These are phyloP conservation scores for Temnopleurus reevesii DNA, from an alignment of 53 echinoderm and acorn worm genomes.

Conservation along the genomic window DNA sequence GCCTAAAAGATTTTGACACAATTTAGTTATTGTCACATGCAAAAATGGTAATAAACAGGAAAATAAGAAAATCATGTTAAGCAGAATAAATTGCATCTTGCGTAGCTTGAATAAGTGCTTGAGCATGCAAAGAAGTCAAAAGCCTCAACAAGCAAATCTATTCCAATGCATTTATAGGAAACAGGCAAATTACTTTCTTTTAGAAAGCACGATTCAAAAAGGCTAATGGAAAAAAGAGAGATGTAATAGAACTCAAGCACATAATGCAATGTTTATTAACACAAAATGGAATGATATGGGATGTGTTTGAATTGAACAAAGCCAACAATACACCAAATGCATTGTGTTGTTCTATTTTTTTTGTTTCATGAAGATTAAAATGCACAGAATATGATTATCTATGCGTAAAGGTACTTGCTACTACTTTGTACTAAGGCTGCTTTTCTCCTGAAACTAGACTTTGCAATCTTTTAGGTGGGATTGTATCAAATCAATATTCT, in stretches of 20 bases:
- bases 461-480: too few species aligned
- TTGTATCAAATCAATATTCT: too few species aligned
- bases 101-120: background rate
- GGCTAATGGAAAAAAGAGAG: background rate
- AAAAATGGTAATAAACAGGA: background rate
- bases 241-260: background rate
- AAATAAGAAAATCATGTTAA: background rate
- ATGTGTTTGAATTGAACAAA: background rate
- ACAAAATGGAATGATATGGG: background rate
- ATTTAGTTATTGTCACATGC: slow-evolving; percentile 19
- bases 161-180: too few species aligned
- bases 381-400: too few species aligned
- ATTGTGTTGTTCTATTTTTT: too few species aligned
- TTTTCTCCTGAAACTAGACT: too few species aligned
- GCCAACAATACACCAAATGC: background rate
- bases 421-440: too few species aligned
- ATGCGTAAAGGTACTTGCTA: too few species aligned
- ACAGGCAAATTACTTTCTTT: background rate
- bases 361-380: too few species aligned
- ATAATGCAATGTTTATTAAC: background rate
- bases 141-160: too few species aligned
- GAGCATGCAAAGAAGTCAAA: background rate
- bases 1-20: background rate
- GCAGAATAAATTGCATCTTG: too few species aligned
- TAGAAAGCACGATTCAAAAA: background rate